Conservation (phyloP, 2,888 invertebrate genomes). For the Habrosyne pyritoides region DNA sequence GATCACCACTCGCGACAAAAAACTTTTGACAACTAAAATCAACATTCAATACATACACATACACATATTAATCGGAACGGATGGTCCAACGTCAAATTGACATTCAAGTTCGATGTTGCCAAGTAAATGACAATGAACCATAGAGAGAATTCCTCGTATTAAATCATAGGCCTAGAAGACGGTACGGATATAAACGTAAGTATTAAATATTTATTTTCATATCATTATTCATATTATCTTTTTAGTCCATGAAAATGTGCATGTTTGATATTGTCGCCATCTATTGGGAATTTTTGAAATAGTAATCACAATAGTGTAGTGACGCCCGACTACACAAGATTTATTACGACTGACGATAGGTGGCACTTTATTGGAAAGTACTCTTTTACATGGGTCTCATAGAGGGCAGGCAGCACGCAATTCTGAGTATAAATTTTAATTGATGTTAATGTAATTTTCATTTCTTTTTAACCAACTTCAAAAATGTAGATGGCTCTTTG, state of each 20-base stretch:
- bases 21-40: constrained; percentile 47
- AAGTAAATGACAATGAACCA: neutral
- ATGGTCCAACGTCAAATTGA: constrained; percentile 13
- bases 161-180: too few relatives aligned
- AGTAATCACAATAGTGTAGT: too few relatives aligned
- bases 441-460: too few relatives aligned
- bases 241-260: too few relatives aligned
- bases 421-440: too few relatives aligned
- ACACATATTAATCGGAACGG: constrained; percentile 11
- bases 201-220: too few relatives aligned
- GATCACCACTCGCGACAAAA: constrained; percentile 27
- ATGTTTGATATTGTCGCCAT: neutral
- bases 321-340: too few relatives aligned
- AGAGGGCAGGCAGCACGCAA: neutral
- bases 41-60: constrained; percentile 7
- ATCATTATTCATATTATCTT: too few relatives aligned
- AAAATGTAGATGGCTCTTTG: too few relatives aligned
- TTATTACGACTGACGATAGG: neutral
- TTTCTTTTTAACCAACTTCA: too few relatives aligned
- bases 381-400: neutral
- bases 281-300: too few relatives aligned
- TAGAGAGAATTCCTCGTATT: neutral
- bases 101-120: neutral
- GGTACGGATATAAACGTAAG: too few relatives aligned
- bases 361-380: neutral